Conservation (phyloP, 2,113 vertebrate species). For the Macrotus californicus region DNA sequence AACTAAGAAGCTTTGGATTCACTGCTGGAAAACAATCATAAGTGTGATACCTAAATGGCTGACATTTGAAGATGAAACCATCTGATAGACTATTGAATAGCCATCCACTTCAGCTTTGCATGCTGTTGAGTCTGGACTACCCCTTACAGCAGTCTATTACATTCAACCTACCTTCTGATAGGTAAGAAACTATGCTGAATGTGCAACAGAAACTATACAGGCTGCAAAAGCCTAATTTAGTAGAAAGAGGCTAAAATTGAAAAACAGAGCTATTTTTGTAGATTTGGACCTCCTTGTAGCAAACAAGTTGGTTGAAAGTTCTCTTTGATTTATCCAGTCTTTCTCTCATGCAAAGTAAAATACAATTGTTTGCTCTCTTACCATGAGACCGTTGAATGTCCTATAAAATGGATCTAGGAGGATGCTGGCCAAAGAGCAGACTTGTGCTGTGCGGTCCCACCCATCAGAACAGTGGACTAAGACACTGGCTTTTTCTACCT, state of each 20-base stretch:
- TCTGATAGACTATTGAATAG: background rate
- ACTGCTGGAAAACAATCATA: background rate
- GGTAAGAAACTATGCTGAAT: background rate
- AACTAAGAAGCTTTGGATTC: background rate
- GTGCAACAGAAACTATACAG: background rate
- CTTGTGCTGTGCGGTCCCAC: conserved; percentile 86
- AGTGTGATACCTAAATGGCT: background rate
- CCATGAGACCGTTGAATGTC: conserved; percentile 86
- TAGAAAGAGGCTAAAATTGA: background rate
- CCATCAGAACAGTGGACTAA: conserved; percentile 87
- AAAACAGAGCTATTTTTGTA: background rate
- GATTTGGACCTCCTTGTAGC: background rate
- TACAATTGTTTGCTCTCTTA: conserved; percentile 76
- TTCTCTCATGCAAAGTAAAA: background rate
- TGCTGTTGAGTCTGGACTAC: background rate
- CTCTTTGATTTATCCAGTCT: background rate
- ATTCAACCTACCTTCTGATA: background rate
- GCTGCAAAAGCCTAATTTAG: background rate
- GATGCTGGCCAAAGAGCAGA: conserved; percentile 83
- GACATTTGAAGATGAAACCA: background rate
- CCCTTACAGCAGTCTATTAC: background rate
- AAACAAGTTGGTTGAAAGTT: background rate
- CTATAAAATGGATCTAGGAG: conserved; percentile 85
- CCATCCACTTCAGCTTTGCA: background rate
- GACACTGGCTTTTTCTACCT: conserved; percentile 81